These are phyloP conservation scores for Okamejei kenojei DNA, from an alignment of 2,797 vertebrate species.

Conservation along the genomic window DNA sequence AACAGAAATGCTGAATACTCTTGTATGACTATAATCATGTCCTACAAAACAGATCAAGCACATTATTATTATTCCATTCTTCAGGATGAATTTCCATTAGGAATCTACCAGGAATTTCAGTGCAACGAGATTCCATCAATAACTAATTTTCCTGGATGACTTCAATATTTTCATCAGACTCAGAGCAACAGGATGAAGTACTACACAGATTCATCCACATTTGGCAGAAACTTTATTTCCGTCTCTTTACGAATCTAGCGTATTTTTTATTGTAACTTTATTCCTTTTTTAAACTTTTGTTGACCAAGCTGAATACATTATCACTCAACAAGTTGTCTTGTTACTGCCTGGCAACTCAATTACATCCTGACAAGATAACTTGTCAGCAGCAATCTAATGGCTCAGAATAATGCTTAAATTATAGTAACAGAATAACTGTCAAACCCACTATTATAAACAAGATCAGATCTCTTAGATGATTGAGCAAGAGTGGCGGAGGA, in stretches of 20 bases:
- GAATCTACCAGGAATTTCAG: not conserved
- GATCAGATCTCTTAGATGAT: conserved; percentile 8
- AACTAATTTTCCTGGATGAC: not conserved
- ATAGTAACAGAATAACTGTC: conserved; percentile 21
- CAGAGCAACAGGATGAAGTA: not conserved
- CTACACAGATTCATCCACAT: too few species aligned
- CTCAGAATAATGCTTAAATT: conserved; percentile 29
- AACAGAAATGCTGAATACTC: not conserved
- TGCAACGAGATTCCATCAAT: not conserved
- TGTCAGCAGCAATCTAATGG: conserved; percentile 14
- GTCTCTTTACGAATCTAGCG: not conserved
- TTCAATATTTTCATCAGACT: not conserved
- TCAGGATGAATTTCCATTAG: not conserved
- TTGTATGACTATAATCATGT: not conserved
- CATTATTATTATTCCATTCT: too few species aligned
- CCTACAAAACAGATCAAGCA: too few species aligned
- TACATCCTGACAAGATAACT: conserved; percentile 21
- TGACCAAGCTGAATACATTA: not conserved
- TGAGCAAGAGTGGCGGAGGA: not conserved
- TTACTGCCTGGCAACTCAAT: conserved; percentile 26
- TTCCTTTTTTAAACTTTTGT: not conserved
- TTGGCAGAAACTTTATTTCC: not conserved
- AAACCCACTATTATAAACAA: not conserved
- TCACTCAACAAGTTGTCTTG: conserved; percentile 20
- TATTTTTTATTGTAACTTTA: not conserved